These are phyloP conservation scores for Oscheius myriophilus DNA, from an alignment of 2,888 invertebrate genomes.

Conservation along the genomic window DNA sequence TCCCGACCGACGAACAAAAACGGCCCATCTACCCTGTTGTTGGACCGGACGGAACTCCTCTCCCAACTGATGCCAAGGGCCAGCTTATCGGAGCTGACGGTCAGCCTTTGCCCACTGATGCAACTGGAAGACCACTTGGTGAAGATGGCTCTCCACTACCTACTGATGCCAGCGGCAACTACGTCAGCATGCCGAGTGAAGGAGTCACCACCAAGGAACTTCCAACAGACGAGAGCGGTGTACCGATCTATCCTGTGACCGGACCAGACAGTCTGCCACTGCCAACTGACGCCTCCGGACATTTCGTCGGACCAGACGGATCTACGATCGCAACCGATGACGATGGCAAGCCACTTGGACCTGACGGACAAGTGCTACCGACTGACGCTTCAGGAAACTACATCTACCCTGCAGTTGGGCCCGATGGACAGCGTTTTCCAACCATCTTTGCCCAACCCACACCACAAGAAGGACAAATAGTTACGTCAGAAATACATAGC, in stretches of 20 bases:
- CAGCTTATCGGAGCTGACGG: slow-evolving; percentile 37
- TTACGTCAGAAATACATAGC: too few relatives aligned
- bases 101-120: slow-evolving; percentile 43
- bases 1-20: slow-evolving; percentile 33
- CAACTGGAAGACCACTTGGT: slow-evolving; percentile 32
- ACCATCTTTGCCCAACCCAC: too few relatives aligned
- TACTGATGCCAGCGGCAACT: slow-evolving; percentile 5
- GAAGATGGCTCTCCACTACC: slow-evolving; percentile 30
- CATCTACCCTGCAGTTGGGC: slow-evolving; percentile 36
- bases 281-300: slow-evolving; percentile 45
- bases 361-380: slow-evolving; percentile 31
- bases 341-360: slow-evolving; percentile 28
- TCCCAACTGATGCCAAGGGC: slow-evolving; percentile 56
- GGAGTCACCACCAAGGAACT: slow-evolving; percentile 17
- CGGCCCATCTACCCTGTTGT: slow-evolving; percentile 28
- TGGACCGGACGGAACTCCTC: slow-evolving; percentile 35
- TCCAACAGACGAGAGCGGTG: slow-evolving; percentile 38
- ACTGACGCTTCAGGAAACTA: slow-evolving; percentile 31
- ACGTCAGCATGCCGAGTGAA: neutral
- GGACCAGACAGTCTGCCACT: slow-evolving; percentile 44
- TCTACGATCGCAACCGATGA: slow-evolving; percentile 27
- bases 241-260: slow-evolving; percentile 38
- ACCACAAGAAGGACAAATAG: too few relatives aligned
- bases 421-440: slow-evolving; percentile 21
- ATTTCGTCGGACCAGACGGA: slow-evolving; percentile 30